phyloP scores from a whole-genome alignment of 2,888 invertebrate genomes.

The Microctonus hyperodae region DNA sequence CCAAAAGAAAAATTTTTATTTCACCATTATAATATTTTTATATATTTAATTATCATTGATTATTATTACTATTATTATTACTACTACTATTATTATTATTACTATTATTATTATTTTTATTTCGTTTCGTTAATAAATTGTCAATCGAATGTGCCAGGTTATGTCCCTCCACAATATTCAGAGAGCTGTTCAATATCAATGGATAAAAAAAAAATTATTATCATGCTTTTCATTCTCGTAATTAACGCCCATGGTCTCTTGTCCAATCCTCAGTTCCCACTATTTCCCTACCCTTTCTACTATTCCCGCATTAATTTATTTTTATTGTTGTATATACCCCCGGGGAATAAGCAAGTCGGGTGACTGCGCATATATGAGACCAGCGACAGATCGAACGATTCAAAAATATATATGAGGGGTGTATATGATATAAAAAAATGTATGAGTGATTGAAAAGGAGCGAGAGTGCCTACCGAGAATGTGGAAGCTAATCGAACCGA shows the following conservation, averaged over 20 bases:
- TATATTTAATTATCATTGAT: not conserved
- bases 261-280: not conserved
- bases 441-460: not conserved
- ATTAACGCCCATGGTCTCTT: constrained; percentile 6
- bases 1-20: not conserved
- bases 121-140: not conserved
- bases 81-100: not conserved
- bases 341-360: not conserved
- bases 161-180: not conserved
- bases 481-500: not conserved
- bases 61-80: not conserved
- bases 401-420: not conserved
- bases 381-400: constrained; percentile 3
- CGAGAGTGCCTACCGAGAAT: not conserved
- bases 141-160: not conserved
- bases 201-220: constrained; percentile 5
- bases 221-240: not conserved
- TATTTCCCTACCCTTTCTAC: not conserved
- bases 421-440: not conserved
- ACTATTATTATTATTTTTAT: not conserved
- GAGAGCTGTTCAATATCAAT: not conserved
- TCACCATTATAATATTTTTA: not conserved
- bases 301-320: not conserved
- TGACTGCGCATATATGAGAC: not conserved
- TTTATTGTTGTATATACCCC: not conserved